Base-by-base conservation (phyloP, 1,140 invertebrate genomes). In the Lordiphosa clarofinis region DNA sequence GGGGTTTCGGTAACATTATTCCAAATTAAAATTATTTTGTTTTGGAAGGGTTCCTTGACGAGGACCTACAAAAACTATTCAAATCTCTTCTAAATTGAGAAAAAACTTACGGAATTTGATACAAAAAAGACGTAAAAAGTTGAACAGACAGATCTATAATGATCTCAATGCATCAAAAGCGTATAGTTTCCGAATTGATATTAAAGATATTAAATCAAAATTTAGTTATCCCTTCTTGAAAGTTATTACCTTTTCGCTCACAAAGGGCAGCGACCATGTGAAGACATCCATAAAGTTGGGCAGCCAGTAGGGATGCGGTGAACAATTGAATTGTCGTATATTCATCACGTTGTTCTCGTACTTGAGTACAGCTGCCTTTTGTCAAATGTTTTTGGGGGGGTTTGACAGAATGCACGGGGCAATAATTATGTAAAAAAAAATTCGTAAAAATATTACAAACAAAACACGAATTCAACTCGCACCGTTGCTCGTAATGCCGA, bases 261-360 rank as follows among this genome's bases (percentile, higher is more conserved):
- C 98, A 92, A 99, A 99, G 81, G 99, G 99, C 90, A 99, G 91
- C 76, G 98, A 99, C 99, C 99, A 99, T 71, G 99, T 99, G 91
- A 99, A 99, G 47, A 99, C 99, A 91, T 99, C 98, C 98, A 99
- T 99, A 91, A 99, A 99, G 91, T 99, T 99, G 79, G 99, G 99
- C 91, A 99, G 90, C 99, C 99, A 99, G 90, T 99, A 99, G 31
- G 99, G 99, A 92, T 99, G 99, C 58, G 98, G 97, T 69, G 98
- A 99, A 92, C 98, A 99, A 91, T 99, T 99, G 91, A 99, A 99
- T 92, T 99, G 99, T 88, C 98, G 94, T 88, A 99, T 99, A 91
- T 99, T 99, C 98, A 99, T 99, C 75, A 99, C 98, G 92, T 99
- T 99, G 91, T 99, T 99, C 92, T 99, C 98, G 92, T 99, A 99